phyloP scores from a whole-genome alignment of 2,888 invertebrate genomes.

The Coremacera marginata region DNA sequence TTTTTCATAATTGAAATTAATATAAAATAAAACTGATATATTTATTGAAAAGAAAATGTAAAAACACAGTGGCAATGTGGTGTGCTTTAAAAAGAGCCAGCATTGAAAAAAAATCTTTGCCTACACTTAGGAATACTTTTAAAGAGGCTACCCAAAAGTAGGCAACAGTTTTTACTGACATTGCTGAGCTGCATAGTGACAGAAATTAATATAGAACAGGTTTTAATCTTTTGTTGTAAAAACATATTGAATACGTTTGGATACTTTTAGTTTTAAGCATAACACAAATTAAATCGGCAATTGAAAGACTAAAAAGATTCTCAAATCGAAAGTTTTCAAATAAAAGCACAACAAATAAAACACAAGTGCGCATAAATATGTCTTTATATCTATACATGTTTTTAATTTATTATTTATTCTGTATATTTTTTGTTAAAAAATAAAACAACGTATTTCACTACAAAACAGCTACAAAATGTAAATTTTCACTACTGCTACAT shows the following conservation, averaged over 20 bases:
- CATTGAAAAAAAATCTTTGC: background rate
- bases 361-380: background rate
- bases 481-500: slow-evolving; percentile 11
- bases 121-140: background rate
- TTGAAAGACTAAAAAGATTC: background rate
- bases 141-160: background rate
- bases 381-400: background rate
- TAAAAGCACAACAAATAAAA: background rate
- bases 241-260: too few species aligned
- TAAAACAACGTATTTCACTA: background rate
- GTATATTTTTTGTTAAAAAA: background rate
- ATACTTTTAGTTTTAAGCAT: too few species aligned
- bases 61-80: background rate
- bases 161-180: background rate
- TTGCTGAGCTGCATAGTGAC: background rate
- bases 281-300: too few species aligned
- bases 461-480: slow-evolving; percentile 9
- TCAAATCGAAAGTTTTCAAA: background rate
- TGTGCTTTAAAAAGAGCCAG: background rate
- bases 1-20: too few species aligned
- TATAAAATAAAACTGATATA: background rate
- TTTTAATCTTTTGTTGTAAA: too few species aligned
- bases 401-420: background rate
- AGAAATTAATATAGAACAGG: background rate
- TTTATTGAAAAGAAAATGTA: too few species aligned